Percentiles rank a stretch among this genome's conserved stretches.
Evolutionary conservation across 2,797 vertebrate species (phyloP).

Genomic region (Psittacula derbiana): DNA sequence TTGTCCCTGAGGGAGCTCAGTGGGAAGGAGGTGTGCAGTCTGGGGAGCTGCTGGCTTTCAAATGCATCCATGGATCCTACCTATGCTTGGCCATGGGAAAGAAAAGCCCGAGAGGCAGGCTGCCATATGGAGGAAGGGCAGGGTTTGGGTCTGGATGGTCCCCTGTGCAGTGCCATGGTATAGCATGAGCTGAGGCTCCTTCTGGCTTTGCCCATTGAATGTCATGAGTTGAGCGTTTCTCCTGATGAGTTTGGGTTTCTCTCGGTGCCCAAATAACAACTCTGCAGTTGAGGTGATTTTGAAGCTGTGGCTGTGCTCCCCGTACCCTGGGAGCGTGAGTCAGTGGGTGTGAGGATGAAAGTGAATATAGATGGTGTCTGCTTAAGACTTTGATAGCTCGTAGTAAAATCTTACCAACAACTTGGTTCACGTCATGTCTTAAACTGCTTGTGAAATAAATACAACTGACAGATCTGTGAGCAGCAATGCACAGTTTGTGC

Average conservation of each 20-base stretch:
- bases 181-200: background rate
- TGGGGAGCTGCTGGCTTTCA: background rate
- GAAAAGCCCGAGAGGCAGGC: background rate
- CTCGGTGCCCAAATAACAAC: background rate
- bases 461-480: background rate
- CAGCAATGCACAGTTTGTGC: background rate
- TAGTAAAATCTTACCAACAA: conserved; percentile 13
- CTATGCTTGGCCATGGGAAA: background rate
- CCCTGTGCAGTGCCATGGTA: background rate
- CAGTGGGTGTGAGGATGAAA: background rate
- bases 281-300: accelerated
- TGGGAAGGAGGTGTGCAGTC: background rate
- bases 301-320: background rate
- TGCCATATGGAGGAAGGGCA: accelerated
- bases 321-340: background rate
- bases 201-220: background rate
- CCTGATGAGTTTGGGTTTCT: background rate
- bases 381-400: conserved; percentile 1
- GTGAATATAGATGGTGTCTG: background rate
- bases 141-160: background rate
- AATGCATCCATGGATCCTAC: accelerated
- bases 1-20: background rate
- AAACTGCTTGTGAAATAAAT: conserved; percentile 12
- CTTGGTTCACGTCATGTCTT: background rate
- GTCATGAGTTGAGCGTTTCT: background rate